Conservation (phyloP, 2,113 vertebrate genomes). For the Takifugu flavidus region DNA sequence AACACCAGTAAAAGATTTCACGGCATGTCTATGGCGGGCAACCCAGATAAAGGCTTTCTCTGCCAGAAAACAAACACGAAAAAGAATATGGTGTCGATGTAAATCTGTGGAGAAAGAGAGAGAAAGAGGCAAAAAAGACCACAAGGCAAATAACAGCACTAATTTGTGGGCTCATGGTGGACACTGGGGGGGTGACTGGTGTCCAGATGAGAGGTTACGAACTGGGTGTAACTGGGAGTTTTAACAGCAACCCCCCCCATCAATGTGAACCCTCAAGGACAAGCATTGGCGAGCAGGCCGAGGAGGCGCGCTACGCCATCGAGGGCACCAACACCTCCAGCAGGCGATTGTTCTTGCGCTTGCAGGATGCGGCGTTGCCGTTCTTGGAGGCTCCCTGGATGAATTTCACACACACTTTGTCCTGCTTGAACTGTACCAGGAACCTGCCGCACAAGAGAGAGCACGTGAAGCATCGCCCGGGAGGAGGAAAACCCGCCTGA, state of each 20-base stretch:
- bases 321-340: slow-evolving; percentile 93
- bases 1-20: slow-evolving; percentile 37
- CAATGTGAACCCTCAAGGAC: slow-evolving; percentile 17
- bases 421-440: slow-evolving; percentile 94
- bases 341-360: slow-evolving; percentile 96
- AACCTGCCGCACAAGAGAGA: slow-evolving; percentile 77
- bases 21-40: slow-evolving; percentile 49
- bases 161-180: slow-evolving; percentile 60
- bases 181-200: slow-evolving; percentile 16
- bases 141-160: slow-evolving; percentile 79
- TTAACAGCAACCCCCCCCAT: slow-evolving; percentile 53
- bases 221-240: slow-evolving; percentile 9
- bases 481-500: too few species aligned
- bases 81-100: slow-evolving; percentile 38
- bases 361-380: slow-evolving; percentile 86
- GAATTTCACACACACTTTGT: slow-evolving; percentile 98
- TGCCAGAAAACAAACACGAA: slow-evolving; percentile 33
- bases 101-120: slow-evolving; percentile 47
- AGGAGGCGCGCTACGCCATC: slow-evolving; percentile 45
- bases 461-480: neutral
- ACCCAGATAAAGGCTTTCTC: slow-evolving; percentile 38
- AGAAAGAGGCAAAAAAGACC: slow-evolving; percentile 20
- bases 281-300: slow-evolving; percentile 7
- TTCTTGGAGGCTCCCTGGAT: slow-evolving; percentile 88
- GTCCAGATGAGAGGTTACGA: slow-evolving; percentile 25